These are phyloP conservation scores for Cabera pusaria DNA, from an alignment of 2,888 invertebrate species.

Conservation along the genomic window DNA sequence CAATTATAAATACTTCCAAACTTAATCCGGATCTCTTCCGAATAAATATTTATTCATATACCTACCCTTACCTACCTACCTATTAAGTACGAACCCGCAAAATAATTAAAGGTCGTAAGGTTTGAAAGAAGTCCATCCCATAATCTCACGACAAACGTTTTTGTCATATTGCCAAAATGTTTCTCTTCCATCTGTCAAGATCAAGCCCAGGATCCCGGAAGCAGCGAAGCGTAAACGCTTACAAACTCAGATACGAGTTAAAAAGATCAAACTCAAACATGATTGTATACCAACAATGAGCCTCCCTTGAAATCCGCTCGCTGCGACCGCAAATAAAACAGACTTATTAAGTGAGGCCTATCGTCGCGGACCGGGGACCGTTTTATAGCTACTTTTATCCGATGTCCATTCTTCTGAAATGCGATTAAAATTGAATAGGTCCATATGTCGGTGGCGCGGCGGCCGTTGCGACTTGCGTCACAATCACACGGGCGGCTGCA, in stretches of 20 bases:
- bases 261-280: slow-evolving; percentile 78
- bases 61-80: too few species aligned
- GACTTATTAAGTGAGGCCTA: slow-evolving; percentile 72
- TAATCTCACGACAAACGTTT: slow-evolving; percentile 25
- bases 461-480: slow-evolving; percentile 63
- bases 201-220: slow-evolving; percentile 41
- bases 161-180: slow-evolving; percentile 36
- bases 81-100: too few species aligned
- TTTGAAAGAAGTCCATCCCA: too few species aligned
- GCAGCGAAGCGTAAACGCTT: too few species aligned
- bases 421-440: slow-evolving; percentile 83
- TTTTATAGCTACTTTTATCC: slow-evolving; percentile 76
- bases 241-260: slow-evolving; percentile 59
- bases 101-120: too few species aligned
- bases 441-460: slow-evolving; percentile 75
- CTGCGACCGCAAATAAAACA: slow-evolving; percentile 77
- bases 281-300: slow-evolving; percentile 66
- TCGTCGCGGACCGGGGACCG: slow-evolving; percentile 57
- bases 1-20: too few species aligned
- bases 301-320: slow-evolving; percentile 65
- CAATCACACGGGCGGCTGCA: slow-evolving; percentile 80
- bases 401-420: slow-evolving; percentile 81
- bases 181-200: slow-evolving; percentile 43
- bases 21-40: too few species aligned
- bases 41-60: too few species aligned